Conservation (phyloP, 2,113 vertebrate genomes). For the Scatophagus argus region DNA sequence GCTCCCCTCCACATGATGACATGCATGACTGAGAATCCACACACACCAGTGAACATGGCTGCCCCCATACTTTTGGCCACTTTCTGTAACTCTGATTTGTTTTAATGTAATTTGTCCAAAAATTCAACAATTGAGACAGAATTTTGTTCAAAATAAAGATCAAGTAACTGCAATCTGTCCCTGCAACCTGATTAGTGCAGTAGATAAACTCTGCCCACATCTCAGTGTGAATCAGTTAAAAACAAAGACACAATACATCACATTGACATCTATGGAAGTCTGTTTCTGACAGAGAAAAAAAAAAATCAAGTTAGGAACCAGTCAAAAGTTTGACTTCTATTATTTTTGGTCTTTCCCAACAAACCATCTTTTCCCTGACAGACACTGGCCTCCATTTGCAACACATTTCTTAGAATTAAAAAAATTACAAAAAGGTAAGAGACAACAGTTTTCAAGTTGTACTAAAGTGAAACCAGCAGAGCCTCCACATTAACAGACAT, state of each 20-base stretch:
- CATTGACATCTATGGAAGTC: not conserved
- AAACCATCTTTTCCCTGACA: not conserved
- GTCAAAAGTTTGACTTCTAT: not conserved
- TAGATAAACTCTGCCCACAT: constrained; percentile 12
- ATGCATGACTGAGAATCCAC: too few species aligned
- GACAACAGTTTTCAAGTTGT: not conserved
- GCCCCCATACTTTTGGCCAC: too few species aligned
- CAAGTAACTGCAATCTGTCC: constrained; percentile 40
- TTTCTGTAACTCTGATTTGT: too few species aligned
- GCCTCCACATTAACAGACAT: not conserved
- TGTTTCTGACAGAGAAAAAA: not conserved
- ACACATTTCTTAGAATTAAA: not conserved
- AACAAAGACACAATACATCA: constrained; percentile 6
- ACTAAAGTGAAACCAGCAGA: not conserved
- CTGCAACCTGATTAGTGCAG: constrained; percentile 55
- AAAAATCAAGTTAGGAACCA: not conserved
- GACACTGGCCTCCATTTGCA: not conserved
- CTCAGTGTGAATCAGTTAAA: constrained; percentile 16
- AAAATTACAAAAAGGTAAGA: not conserved
- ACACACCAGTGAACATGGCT: too few species aligned
- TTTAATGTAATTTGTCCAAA: not conserved
- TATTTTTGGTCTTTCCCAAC: not conserved
- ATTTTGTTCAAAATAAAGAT: not conserved
- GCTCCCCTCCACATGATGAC: too few species aligned
- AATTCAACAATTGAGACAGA: not conserved